Evolutionary conservation across 2,888 invertebrate species (phyloP).

Genomic region (Romanomermis culicivorax): DNA sequence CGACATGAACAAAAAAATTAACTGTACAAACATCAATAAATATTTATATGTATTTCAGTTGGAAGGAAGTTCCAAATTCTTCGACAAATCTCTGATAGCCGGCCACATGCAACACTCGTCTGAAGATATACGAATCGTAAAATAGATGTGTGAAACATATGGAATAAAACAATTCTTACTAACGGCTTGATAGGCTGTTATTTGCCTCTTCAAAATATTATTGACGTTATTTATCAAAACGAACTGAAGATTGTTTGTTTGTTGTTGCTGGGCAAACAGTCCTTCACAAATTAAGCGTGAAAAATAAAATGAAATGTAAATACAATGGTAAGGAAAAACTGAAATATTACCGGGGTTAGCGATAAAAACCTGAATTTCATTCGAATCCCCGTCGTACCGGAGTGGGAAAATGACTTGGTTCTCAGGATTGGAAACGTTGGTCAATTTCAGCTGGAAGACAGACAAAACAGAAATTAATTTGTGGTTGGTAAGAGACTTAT

Average conservation of each 20-base stretch:
- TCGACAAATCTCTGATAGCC: background rate
- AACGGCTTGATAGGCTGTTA: background rate
- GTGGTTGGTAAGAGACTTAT: no score
- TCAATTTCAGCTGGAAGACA: conserved; percentile 3
- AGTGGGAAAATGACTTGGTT: background rate
- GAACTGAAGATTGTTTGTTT: background rate
- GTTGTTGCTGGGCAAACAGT: background rate
- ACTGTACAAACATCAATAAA: no score
- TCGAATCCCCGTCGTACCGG: background rate
- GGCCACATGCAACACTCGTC: background rate
- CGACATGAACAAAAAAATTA: no score
- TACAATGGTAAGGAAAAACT: no score
- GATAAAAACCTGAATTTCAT: background rate
- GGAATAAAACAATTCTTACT: no score
- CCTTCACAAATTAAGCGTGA: no score
- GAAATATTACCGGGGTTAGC: background rate
- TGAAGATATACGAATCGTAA: no score
- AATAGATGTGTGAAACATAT: no score
- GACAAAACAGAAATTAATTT: no score
- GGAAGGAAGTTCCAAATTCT: background rate
- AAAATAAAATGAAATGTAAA: no score
- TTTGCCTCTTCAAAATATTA: background rate
- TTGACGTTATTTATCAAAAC: background rate
- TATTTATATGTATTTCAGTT: no score
- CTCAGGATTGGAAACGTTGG: background rate